phyloP scores from a whole-genome alignment of 1,140 invertebrate genomes.

The Drosophila guanche region DNA sequence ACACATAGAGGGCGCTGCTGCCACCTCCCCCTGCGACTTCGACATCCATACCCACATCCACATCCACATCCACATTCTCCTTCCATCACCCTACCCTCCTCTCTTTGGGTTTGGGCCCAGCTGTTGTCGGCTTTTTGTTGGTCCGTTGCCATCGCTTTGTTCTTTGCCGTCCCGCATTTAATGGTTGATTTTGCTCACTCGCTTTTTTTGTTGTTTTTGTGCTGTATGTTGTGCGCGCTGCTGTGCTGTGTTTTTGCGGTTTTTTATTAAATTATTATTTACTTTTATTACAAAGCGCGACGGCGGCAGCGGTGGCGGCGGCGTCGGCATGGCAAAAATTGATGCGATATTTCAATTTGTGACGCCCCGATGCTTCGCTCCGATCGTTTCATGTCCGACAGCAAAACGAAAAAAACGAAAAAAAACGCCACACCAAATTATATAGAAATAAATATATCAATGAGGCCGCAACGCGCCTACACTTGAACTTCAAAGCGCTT shows the following conservation, averaged over 20 bases:
- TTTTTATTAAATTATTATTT: conserved; percentile 81
- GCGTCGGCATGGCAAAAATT: conserved; percentile 58
- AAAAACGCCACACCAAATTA: conserved; percentile 11
- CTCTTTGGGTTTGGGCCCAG: conserved; percentile 40
- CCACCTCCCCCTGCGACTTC: conserved; percentile 1
- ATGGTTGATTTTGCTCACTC: conserved; percentile 64
- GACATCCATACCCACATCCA: conserved; percentile 6
- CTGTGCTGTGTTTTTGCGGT: conserved; percentile 41
- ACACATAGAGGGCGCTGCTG: conserved; percentile 37
- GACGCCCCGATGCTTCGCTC: conserved; percentile 42
- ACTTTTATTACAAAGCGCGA: conserved; percentile 79
- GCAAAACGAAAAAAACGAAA: conserved; percentile 17
- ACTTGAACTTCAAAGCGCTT: conserved; percentile 76
- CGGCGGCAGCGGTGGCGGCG: conserved; percentile 67
- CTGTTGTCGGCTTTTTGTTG: conserved; percentile 70
- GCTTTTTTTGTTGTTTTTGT: conserved; percentile 22
- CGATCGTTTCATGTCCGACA: conserved; percentile 3
- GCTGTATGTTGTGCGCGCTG: conserved; percentile 11
- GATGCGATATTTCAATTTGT: conserved; percentile 80
- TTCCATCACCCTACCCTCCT: not conserved
- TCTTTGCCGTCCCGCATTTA: conserved; percentile 75
- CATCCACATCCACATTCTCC: not conserved
- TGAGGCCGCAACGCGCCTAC: conserved; percentile 43
- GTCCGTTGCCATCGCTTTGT: conserved; percentile 60
- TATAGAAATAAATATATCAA: conserved; percentile 60